phyloP scores from a whole-genome alignment of 2,888 invertebrate species.

The Brenthis hecate region DNA sequence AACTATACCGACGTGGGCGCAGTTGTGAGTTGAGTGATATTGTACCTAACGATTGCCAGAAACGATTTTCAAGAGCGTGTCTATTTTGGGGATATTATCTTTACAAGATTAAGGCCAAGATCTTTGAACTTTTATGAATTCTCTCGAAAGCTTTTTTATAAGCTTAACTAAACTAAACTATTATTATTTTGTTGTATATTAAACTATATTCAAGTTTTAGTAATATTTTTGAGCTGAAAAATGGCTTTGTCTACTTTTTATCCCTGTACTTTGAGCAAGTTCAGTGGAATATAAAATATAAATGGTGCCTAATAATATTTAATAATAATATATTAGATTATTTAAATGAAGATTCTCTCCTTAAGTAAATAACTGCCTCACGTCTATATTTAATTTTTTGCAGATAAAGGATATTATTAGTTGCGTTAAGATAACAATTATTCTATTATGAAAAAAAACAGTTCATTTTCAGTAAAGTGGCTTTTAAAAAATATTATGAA shows the following conservation, averaged over 20 bases:
- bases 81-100: constrained; percentile 25
- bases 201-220: neutral
- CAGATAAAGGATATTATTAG: no score
- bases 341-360: neutral
- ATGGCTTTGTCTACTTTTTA: no score
- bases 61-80: constrained; percentile 26
- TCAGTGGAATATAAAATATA: no score
- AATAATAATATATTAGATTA: no score
- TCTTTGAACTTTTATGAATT: constrained; percentile 10
- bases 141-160: constrained; percentile 10
- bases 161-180: neutral
- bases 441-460: neutral
- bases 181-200: neutral
- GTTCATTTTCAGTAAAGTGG: neutral
- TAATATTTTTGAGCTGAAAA: neutral
- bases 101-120: constrained; percentile 16
- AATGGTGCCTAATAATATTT: no score
- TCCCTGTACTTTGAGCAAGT: no score
- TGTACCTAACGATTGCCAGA: constrained; percentile 20
- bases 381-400: no score
- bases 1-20: constrained; percentile 15
- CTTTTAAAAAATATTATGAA: constrained; percentile 1
- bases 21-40: constrained; percentile 4
- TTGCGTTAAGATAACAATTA: neutral
- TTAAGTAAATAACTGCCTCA: neutral